These are phyloP conservation scores for Andrena flavipes DNA, from an alignment of 2,888 invertebrate species.

Conservation along the genomic window DNA sequence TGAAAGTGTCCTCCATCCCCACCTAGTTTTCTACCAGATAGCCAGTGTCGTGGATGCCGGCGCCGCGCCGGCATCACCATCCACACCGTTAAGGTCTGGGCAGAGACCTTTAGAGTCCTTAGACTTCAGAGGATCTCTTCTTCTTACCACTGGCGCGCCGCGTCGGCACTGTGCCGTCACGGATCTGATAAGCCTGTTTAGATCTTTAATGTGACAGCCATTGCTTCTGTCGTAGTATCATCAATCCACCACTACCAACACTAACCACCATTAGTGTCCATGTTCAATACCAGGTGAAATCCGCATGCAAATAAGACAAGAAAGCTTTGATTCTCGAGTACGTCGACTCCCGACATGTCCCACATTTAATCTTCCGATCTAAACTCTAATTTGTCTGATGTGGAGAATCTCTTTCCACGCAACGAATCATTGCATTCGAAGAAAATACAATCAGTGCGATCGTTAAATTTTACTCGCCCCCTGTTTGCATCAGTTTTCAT, in stretches of 20 bases:
- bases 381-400: background rate
- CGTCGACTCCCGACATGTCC: conserved; percentile 76
- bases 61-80: background rate
- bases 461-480: too few relatives aligned
- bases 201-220: background rate
- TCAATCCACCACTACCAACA: too few relatives aligned
- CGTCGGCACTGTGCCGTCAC: background rate
- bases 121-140: too few relatives aligned
- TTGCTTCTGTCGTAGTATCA: background rate
- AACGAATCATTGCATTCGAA: too few relatives aligned
- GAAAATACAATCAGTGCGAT: too few relatives aligned
- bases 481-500: too few relatives aligned
- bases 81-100: conserved; percentile 8
- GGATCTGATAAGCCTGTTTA: background rate
- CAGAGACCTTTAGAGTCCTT: too few relatives aligned
- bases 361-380: conserved; percentile 44
- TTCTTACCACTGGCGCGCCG: background rate
- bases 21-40: conserved; percentile 37
- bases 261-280: conserved; percentile 22
- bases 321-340: conserved; percentile 83
- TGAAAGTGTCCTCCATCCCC: conserved; percentile 82
- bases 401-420: too few relatives aligned
- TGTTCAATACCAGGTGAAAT: conserved; percentile 74
- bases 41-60: conserved; percentile 24
- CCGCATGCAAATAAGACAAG: conserved; percentile 77